A percentile compares a stretch with the other conserved stretches of the same genome.
These are phyloP conservation scores for Drosophila ochracea DNA, from an alignment of 2,888 invertebrate species.

Conservation along the genomic window DNA sequence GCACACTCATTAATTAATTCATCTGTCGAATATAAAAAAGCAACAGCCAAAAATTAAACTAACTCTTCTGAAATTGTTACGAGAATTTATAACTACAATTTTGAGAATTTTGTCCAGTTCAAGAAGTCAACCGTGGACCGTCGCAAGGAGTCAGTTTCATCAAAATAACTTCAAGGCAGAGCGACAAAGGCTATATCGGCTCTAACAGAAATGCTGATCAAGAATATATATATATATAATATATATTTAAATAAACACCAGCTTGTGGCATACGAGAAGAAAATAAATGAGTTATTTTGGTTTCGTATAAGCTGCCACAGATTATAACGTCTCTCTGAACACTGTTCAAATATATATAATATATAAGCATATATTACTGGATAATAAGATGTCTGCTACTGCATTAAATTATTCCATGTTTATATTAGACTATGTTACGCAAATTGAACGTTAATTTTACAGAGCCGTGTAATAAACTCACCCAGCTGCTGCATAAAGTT, in stretches of 20 bases:
- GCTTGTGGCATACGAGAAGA: neutral
- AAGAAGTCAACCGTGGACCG: neutral
- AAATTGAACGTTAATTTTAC: too few relatives aligned
- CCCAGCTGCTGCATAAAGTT: constrained; percentile 87
- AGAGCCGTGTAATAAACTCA: constrained; percentile 79
- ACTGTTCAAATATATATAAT: neutral
- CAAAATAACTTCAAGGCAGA: neutral
- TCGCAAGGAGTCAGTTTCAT: neutral
- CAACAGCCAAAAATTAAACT: neutral
- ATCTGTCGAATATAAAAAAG: neutral
- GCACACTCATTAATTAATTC: constrained; percentile 2
- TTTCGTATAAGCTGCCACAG: neutral
- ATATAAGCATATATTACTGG: neutral
- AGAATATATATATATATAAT: neutral
- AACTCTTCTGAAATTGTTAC: neutral
- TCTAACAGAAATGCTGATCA: neutral
- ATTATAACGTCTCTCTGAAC: neutral
- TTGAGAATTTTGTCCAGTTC: neutral
- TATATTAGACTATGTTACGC: too few relatives aligned
- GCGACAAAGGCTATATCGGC: neutral
- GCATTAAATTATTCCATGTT: too few relatives aligned
- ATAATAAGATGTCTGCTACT: neutral
- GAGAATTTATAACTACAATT: neutral
- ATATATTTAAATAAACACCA: neutral
- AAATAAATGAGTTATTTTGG: neutral